Evolutionary conservation across 37 sponge, comb jelly and placozoan species (phyloP), one percentile per base, ranked within the genome.

Genomic region (Halisarca cf. caerulea): DNA sequence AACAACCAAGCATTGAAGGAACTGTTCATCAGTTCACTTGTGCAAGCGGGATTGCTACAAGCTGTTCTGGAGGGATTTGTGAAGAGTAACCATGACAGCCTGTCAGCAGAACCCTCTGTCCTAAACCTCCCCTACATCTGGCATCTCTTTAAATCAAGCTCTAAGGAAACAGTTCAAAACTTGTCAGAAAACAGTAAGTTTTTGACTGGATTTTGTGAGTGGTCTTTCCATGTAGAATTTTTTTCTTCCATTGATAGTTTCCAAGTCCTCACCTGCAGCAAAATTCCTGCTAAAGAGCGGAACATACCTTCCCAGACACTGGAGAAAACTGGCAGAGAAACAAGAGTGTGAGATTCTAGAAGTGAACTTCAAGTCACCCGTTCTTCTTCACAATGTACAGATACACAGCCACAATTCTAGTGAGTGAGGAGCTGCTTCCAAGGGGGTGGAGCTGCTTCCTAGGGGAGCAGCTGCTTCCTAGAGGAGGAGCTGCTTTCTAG

Each of bases 1-100:
- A 2, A 34, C 35, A 34, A 30, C 1, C 17, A 17, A 8, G 77
- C 43, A 2, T 47, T 11, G 6, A 47, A 47, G 51, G 9, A 23
- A 44, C 11, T 2, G n/a, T 74, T 74, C 23, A 3, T 74, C 41
- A n/a, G 18, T 33, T n/a, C 36, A 3, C 45, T 74, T 2, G 20
- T 74, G 0, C n/a, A 41, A 2, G 21, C 2, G 41, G 41, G 77
- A 2, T n/a, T n/a, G 58, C 59, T 86, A 44, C 14, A 28, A 25
- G 23, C 7, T 28, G 61, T 72, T 0, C 33, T 88, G 14, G 88
- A 83, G 42, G 23, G 44, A 1, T 60, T 83, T n/a, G 42, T 78
- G 18, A 40, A 18, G 21, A 74, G 42, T 44, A 25, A 37, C 45
- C 11, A 2, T 6, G 0, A 2, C 21, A 11, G 41, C 42, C 21